phyloP scores from a whole-genome alignment of 2,797 vertebrate species.

The Hemitrygon akajei region DNA sequence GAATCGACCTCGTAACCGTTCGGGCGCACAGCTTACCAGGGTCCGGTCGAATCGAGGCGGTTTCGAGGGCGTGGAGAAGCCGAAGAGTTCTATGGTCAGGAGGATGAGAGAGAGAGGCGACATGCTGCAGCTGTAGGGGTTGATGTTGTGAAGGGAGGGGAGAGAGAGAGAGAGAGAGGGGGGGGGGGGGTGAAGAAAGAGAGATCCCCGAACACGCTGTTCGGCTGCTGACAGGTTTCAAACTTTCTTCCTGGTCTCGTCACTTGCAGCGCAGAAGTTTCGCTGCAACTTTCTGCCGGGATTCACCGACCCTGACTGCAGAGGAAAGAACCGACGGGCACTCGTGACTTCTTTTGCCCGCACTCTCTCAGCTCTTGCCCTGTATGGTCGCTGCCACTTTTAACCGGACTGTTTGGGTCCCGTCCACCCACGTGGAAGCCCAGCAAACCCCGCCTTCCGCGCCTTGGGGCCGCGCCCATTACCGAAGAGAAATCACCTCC shows the following conservation, averaged over 20 bases:
- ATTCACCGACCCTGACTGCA: too few species aligned
- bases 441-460: background rate
- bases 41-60: constrained; percentile 7
- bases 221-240: background rate
- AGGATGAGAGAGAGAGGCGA: background rate
- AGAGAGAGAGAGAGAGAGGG: background rate
- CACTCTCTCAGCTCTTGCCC: too few species aligned
- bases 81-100: background rate
- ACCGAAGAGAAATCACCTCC: too few species aligned
- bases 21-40: background rate
- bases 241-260: background rate
- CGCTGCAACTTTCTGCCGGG: too few species aligned
- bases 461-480: too few species aligned
- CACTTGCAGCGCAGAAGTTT: background rate
- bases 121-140: too few species aligned
- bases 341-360: too few species aligned
- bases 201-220: background rate
- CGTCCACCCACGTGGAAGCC: background rate
- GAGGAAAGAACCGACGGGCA: too few species aligned
- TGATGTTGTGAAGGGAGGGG: background rate
- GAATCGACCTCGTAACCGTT: too few species aligned
- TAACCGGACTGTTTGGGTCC: constrained; percentile 3
- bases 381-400: background rate
- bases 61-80: background rate
- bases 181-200: too few species aligned